These are phyloP conservation scores for Pygoscelis adeliae DNA, from an alignment of 2,113 vertebrate genomes.

Conservation along the genomic window DNA sequence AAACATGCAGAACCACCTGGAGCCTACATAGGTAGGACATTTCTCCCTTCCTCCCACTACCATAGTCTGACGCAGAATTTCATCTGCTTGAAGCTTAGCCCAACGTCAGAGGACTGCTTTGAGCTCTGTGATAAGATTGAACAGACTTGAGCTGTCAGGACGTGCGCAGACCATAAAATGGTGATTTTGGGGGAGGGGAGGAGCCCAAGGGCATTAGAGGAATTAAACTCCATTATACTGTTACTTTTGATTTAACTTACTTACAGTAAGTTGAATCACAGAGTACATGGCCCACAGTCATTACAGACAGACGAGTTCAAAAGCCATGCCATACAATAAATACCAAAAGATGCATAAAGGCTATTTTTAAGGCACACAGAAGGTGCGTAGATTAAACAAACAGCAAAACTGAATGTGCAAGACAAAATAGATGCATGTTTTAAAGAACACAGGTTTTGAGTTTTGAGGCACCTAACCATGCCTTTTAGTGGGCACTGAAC, in stretches of 20 bases:
- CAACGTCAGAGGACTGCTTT: background rate
- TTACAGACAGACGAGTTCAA: background rate
- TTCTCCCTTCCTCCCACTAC: background rate
- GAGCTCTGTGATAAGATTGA: background rate
- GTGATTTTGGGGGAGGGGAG: background rate
- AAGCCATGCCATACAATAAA: background rate
- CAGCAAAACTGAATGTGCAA: background rate
- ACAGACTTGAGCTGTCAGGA: background rate
- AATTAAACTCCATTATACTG: background rate
- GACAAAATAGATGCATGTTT: background rate
- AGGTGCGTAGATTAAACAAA: background rate
- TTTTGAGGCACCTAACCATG: background rate
- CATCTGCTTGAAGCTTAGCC: background rate
- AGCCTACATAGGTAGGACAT: background rate
- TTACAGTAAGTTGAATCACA: background rate
- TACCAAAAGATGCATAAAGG: background rate
- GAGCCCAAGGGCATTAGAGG: background rate
- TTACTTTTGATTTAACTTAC: background rate
- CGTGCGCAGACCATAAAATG: background rate
- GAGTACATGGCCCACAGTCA: background rate
- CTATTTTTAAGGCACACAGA: background rate
- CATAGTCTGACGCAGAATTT: background rate
- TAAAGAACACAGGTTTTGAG: background rate
- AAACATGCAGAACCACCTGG: background rate
- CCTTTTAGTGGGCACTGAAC: background rate